Conservation (phyloP, 2,888 invertebrate genomes). For the Malachius bipustulatus region DNA sequence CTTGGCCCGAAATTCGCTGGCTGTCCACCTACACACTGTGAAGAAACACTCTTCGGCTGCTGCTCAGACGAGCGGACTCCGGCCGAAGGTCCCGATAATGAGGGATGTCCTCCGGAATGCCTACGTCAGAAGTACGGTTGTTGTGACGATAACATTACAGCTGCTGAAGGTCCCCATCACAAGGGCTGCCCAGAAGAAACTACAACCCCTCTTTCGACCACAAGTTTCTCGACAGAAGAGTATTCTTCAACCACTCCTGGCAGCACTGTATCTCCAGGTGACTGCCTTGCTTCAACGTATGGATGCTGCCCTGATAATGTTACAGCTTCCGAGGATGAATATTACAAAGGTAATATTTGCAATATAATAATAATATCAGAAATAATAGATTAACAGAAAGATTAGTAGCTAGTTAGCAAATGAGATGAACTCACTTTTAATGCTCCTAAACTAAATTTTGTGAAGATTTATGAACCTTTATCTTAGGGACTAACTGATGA, state of each 20-base stretch:
- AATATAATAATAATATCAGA: no score
- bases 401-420: no score
- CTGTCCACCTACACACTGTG: slow-evolving; percentile 64
- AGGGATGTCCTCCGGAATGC: slow-evolving; percentile 69
- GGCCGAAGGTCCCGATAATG: slow-evolving; percentile 69
- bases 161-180: slow-evolving; percentile 39
- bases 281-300: slow-evolving; percentile 44
- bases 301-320: slow-evolving; percentile 69
- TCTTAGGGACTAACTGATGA: no score
- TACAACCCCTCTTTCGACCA: slow-evolving; percentile 17
- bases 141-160: slow-evolving; percentile 65
- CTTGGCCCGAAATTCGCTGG: slow-evolving; percentile 56
- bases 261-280: slow-evolving; percentile 26
- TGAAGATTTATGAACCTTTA: no score
- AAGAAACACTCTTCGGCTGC: slow-evolving; percentile 74
- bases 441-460: no score
- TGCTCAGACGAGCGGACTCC: slow-evolving; percentile 67
- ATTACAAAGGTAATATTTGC: slow-evolving; percentile 48
- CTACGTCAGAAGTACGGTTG: slow-evolving; percentile 62
- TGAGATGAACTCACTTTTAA: no score
- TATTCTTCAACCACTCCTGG: slow-evolving; percentile 24
- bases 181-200: slow-evolving; percentile 32
- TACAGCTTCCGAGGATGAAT: slow-evolving; percentile 49
- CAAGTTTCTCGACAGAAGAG: slow-evolving; percentile 9
- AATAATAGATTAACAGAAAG: no score